Base-by-base conservation (phyloP, 1,140 invertebrate species). In the Lutraria rhynchaena region DNA sequence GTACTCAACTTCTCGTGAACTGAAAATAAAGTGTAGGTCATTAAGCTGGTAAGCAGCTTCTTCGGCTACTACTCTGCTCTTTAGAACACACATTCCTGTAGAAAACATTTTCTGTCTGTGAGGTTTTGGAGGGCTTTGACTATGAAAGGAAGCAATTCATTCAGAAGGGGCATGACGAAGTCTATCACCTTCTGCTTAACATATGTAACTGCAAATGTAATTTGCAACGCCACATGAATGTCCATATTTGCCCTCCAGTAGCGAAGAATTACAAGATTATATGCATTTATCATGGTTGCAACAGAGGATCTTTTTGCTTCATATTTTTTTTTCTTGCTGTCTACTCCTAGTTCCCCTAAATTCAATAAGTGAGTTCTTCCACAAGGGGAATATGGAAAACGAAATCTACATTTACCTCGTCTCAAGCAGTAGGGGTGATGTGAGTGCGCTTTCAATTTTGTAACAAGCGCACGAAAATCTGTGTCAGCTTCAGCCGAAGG, bases 201-300 rank as follows among this genome's bases (percentile, higher is more conserved):
- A 65, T 19, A 82, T 74, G 35, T 82, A 74, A 27, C 61, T 67
- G 24, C 80, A 83, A n/a, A 76, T 60, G 49, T 83, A 83, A 49
- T 49, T 70, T 1, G 73, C 71, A 37, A 69, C 49, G 19, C 81
- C 74, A 53, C 77, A 49, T 24, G 44, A 41, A 82, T 76, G 41
- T 83, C 81, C 81, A 83, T 77, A 33, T 83, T 83, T 37, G 81
- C 81, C 29, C 65, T 41, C 81, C 81, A 83, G 4, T 61, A 37
- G 31, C 41, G 37, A 15, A 83, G 29, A 17, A 83, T 44, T 33
- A 74, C 49, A 29, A 37, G 63, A 55, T 83, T 83, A 35, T 83
- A 83, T 7, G 82, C 65, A 83, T 83, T 83, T 11, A 83, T 33
- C 53, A 49, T 71, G 19, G 19, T 22, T 22, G 75, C 81, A 60